Base-by-base conservation (phyloP, 2,888 invertebrate species). In the Axea sp. region DNA sequence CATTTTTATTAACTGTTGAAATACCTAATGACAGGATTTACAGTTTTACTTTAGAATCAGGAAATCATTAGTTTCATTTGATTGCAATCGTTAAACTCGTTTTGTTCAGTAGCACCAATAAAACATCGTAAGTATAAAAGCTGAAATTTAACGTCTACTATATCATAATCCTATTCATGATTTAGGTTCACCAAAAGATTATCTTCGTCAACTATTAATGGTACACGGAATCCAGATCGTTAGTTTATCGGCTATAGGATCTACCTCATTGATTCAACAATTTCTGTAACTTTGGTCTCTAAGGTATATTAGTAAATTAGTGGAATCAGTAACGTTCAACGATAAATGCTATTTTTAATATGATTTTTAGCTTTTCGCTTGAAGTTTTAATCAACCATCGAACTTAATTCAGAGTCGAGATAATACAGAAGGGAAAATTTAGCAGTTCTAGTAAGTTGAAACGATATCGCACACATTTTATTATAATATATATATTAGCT, bases 1-100 rank as follows among this genome's bases (percentile, higher is more conserved):
- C 30, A 17, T 14, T 43, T 57, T 33, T 43, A 31, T 43, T 57
- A 57, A n/a, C n/a, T n/a, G n/a, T 43, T 31, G 41, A 19, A 55
- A 30, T 55, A 41, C 22, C 41, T 19, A 31, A 39, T 41, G 41
- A 41, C 17, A 31, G 19, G 12, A 39, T 39, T n/a, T 4, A n/a
- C 12, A 8, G 30, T 55, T 55, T 35, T 41, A 55, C 39, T 55
- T 35, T 7, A 15, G 8, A 3, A 2, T 15, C n/a, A n/a, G n/a
- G n/a, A n/a, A n/a, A n/a, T n/a, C n/a, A n/a, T n/a, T n/a, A n/a
- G n/a, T n/a, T n/a, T n/a, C n/a, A n/a, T n/a, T n/a, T n/a, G n/a
- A n/a, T n/a, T n/a, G n/a, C n/a, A n/a, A n/a, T n/a, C n/a, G n/a
- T n/a, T n/a, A n/a, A n/a, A n/a, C n/a, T n/a, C n/a, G n/a, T n/a